Evolutionary conservation across 2,888 invertebrate genomes (phyloP), one percentile per base, ranked within the genome.

Genomic region (Caenorhabditis wallacei): DNA sequence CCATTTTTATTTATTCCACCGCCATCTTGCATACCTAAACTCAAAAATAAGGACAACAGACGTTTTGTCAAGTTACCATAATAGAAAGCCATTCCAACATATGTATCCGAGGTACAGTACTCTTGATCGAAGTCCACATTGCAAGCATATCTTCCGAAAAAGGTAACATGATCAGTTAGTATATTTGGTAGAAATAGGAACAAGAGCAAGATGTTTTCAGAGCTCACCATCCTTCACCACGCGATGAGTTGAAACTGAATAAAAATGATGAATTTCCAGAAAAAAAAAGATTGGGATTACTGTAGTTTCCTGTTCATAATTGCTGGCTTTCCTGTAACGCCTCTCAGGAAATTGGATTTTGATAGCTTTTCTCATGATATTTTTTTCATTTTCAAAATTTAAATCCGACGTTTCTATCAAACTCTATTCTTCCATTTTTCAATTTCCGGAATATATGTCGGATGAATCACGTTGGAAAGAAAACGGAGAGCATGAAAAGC

Each of bases 141-240:
- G 68, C 84, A 84, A 26, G 84, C 54, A 56, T 80, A 84, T 76
- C 84, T 69, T 7, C 84, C 84, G n/a, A 79, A 80, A 56, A 80
- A 84, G 4, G 74, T 79, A 20, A 83, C 40, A 53, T 75, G 79
- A 43, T 70, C 66, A 24, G 22, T 18, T 24, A 10, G 22, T 11
- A 54, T 10, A 26, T 11, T 26, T 16, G 54, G 37, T 18, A 63
- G 11, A 16, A 61, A 37, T 11, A 54, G n/a, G n/a, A 24, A 24
- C 8, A n/a, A 43, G 4, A 72, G 18, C 16, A n/a, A 40, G 30
- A 40, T 10, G n/a, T n/a, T 56, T 40, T 18, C 13, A n/a, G 4
- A 16, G 40, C 53, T 35, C 51, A 48, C 51, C 64, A 72, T 72
- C 26, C 53, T 40, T 24, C 18, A 61, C 37, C 43, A 26, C 53